Evolutionary conservation across 2,797 vertebrate genomes (phyloP).

Genomic region (Fistularia tabacaria): DNA sequence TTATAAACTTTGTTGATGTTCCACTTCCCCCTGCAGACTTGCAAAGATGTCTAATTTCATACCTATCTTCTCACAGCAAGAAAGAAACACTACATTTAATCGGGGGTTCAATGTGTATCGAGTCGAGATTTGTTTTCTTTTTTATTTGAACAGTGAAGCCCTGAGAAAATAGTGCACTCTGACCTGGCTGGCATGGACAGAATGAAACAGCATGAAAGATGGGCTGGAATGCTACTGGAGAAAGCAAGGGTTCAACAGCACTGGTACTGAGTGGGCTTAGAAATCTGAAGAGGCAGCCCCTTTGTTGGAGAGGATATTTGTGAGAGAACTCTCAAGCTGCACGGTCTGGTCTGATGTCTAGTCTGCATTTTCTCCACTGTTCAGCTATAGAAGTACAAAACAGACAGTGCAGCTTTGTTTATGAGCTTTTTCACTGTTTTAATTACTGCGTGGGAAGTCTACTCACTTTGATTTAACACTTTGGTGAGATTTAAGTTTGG

Average conservation of each 20-base stretch:
- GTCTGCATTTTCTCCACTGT: conserved; percentile 59
- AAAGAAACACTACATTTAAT: background rate
- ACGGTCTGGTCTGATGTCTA: conserved; percentile 51
- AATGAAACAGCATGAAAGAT: conserved; percentile 73
- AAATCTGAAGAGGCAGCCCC: conserved; percentile 48
- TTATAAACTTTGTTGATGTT: too few species aligned
- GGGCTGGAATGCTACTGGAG: conserved; percentile 55
- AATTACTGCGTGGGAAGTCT: conserved; percentile 61
- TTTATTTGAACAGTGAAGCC: conserved; percentile 41
- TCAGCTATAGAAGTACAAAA: conserved; percentile 53
- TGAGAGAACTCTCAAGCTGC: conserved; percentile 61
- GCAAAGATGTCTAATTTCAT: too few species aligned
- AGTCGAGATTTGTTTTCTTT: conserved; percentile 15
- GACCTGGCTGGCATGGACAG: conserved; percentile 67
- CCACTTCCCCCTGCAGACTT: too few species aligned
- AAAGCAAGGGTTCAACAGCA: conserved; percentile 58
- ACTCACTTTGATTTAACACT: conserved; percentile 48
- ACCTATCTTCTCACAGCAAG: too few species aligned
- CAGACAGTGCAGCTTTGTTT: conserved; percentile 48
- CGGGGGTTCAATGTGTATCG: conserved; percentile 4
- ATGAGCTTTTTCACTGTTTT: conserved; percentile 53
- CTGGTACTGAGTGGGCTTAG: conserved; percentile 51
- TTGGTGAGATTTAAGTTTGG: conserved; percentile 53
- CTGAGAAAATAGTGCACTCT: conserved; percentile 77
- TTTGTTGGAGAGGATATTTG: conserved; percentile 56